A percentile compares a stretch with the other conserved stretches of the same genome.
Evolutionary conservation across 2,797 vertebrate genomes (phyloP).

Genomic region (Acridotheres tristis): DNA sequence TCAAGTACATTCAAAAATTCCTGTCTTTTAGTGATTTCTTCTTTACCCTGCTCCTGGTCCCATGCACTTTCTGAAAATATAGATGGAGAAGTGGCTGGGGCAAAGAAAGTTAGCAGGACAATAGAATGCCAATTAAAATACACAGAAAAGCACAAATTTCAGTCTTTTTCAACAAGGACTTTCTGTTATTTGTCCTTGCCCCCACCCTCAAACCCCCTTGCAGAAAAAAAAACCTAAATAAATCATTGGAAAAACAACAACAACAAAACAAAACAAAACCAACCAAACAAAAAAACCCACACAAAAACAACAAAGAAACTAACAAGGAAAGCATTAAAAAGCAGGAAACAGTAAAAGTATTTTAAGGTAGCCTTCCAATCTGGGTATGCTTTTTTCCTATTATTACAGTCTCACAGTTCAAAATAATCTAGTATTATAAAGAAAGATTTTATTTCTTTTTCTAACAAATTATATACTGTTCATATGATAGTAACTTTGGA

Average conservation of each 20-base stretch:
- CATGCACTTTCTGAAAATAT: not conserved
- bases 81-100: not conserved
- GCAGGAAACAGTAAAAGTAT: not conserved
- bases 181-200: not conserved
- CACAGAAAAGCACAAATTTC: not conserved
- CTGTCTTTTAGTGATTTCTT: not conserved
- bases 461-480: accelerated
- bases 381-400: not conserved
- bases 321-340: not conserved
- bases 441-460: not conserved
- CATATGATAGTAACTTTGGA: not conserved
- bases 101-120: not conserved
- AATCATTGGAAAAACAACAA: not conserved
- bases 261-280: too few species aligned
- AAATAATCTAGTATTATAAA: not conserved
- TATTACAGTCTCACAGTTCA: not conserved
- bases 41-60: not conserved
- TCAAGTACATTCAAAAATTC: not conserved
- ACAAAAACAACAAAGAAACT: not conserved
- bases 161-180: not conserved
- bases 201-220: not conserved
- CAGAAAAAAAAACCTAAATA: not conserved
- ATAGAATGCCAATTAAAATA: not conserved
- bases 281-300: not conserved
- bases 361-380: not conserved